A percentile compares a stretch with the other conserved stretches of the same genome.
Conservation (phyloP, 2,888 invertebrate genomes). For the Eupithecia tripunctaria region DNA sequence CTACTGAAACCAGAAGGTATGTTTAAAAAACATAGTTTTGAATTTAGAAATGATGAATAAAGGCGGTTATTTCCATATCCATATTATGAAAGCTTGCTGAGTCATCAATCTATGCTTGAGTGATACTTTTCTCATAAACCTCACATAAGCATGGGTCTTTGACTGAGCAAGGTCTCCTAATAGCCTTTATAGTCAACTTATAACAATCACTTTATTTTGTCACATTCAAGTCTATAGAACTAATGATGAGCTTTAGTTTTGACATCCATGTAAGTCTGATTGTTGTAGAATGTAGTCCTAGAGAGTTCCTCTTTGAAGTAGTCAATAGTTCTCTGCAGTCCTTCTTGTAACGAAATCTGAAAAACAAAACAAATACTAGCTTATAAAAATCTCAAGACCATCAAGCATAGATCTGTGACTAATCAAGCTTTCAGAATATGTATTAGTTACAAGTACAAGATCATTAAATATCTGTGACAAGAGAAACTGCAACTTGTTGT, state of each 20-base stretch:
- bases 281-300: conserved; percentile 76
- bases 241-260: conserved; percentile 68
- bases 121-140: no score
- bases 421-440: no score
- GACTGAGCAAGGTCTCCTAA: no score
- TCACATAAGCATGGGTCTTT: no score
- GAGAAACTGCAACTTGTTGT: no score
- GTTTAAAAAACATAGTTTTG: not conserved
- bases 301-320: conserved; percentile 96
- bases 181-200: not conserved
- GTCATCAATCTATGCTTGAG: no score
- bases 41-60: not conserved
- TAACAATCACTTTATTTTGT: not conserved
- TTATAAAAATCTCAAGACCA: not conserved
- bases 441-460: no score
- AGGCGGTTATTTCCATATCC: not conserved
- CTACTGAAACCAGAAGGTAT: not conserved
- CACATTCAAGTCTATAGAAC: conserved; percentile 15
- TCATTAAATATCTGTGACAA: no score
- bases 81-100: no score
- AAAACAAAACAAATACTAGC: conserved; percentile 40
- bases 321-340: conserved; percentile 95
- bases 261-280: conserved; percentile 78
- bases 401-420: not conserved
- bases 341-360: conserved; percentile 91